Evolutionary conservation across 2,888 invertebrate species (phyloP), one percentile per base, ranked within the genome.

Genomic region (Cephalotes varians): DNA sequence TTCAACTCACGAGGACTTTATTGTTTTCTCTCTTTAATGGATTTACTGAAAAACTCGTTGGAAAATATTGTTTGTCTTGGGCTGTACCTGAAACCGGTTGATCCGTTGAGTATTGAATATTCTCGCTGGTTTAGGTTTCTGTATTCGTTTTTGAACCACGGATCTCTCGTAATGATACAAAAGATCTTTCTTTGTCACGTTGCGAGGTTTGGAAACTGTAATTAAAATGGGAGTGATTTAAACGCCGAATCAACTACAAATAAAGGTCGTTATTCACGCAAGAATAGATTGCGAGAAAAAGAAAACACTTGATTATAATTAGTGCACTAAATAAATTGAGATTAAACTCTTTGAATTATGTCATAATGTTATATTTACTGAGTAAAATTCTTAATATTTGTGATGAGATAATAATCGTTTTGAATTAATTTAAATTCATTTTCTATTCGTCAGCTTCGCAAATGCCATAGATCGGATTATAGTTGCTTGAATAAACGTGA

Each of bases 1-100:
- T 72, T 72, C 58, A 58, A 28, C 40, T 31, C 44, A 44, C 72
- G 58, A 72, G 31, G 10, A 15, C 58, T 72, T 72, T 58, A 72
- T 72, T 72, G 72, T 72, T 72, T 71, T 31, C 44, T 10, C 58
- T 56, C 28, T 56, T 40, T 40, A 58, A 31, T 72, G 58, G 72
- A 31, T 72, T 72, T 58, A 58, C n/a, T 21, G 31, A 49, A 44
- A 58, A 72, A 72, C 44, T 58, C 44, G 31, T 72, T 28, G 72
- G 72, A 18, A 44, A 58, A 72, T 44, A 44, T 72, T 44, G 56
- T 72, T 64, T 77, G 18, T 54, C 54, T 56, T 77, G 65, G 5
- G 40, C 44, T 54, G 34, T 21, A 62, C n/a, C n/a, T n/a, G n/a
- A n/a, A n/a, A 25, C 31, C 18, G 31, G n/a, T 31, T n/a, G 49